Conservation (phyloP, 2,888 invertebrate genomes). For the Alsophila aescularia region DNA sequence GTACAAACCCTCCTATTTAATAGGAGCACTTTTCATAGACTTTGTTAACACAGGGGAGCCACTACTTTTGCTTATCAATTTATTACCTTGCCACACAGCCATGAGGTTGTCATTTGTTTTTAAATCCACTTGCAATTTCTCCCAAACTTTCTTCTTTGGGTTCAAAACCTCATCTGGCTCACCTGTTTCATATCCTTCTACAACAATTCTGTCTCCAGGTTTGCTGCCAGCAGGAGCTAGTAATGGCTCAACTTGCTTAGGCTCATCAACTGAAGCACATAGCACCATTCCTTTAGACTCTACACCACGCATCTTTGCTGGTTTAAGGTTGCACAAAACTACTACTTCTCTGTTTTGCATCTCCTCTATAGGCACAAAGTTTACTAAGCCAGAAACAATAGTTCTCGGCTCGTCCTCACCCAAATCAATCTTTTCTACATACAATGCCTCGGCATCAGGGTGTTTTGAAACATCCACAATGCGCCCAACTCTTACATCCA, state of each 20-base stretch:
- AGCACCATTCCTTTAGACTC: slow-evolving; percentile 97
- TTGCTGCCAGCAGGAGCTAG: slow-evolving; percentile 89
- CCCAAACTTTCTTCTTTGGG: slow-evolving; percentile 99
- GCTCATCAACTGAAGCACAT: slow-evolving; percentile 93
- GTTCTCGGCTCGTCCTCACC: slow-evolving; percentile 90
- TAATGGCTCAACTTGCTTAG: slow-evolving; percentile 93
- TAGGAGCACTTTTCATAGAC: slow-evolving; percentile 91
- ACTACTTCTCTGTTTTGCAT: slow-evolving; percentile 96
- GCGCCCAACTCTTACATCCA: slow-evolving; percentile 95
- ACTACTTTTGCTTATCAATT: slow-evolving; percentile 87
- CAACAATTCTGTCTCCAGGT: slow-evolving; percentile 93
- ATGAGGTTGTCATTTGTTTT: slow-evolving; percentile 88
- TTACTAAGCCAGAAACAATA: slow-evolving; percentile 95
- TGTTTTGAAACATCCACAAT: slow-evolving; percentile 93
- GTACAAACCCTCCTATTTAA: slow-evolving; percentile 85
- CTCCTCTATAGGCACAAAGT: slow-evolving; percentile 94
- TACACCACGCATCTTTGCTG: slow-evolving; percentile 97
- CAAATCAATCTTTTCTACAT: slow-evolving; percentile 96
- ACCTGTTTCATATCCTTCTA: slow-evolving; percentile 92
- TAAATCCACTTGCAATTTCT: slow-evolving; percentile 92
- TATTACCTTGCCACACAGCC: slow-evolving; percentile 94
- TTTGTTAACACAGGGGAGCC: slow-evolving; percentile 91
- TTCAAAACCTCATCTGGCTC: slow-evolving; percentile 93
- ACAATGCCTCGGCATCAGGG: slow-evolving; percentile 96
- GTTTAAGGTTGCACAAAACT: slow-evolving; percentile 97